Conservation (phyloP, 2,888 invertebrate genomes). For the Digitonthophagus gazella region DNA sequence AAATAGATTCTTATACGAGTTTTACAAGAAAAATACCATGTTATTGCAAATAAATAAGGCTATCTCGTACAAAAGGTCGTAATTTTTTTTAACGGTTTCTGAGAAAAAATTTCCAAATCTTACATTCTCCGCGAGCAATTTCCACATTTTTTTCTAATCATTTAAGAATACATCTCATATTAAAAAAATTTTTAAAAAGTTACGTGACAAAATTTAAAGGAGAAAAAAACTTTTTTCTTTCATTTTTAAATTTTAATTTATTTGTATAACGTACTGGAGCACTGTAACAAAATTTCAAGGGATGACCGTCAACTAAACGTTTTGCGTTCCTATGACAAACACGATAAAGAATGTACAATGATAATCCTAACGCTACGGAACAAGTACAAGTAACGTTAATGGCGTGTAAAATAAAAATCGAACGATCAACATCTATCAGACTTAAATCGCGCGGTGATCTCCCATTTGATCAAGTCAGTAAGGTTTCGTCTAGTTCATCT, state of each 20-base stretch:
- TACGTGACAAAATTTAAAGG: too few species aligned
- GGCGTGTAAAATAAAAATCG: slow-evolving; percentile 10
- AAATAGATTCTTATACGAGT: too few species aligned
- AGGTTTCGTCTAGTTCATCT: slow-evolving; percentile 89
- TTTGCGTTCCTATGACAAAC: neutral
- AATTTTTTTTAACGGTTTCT: too few species aligned
- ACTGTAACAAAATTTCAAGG: slow-evolving; percentile 10
- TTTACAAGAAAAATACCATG: too few species aligned
- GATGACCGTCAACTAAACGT: neutral
- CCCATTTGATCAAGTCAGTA: slow-evolving; percentile 68
- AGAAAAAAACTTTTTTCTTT: neutral
- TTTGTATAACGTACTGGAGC: slow-evolving; percentile 1
- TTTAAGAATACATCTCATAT: too few species aligned
- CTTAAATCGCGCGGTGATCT: neutral
- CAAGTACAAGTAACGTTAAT: neutral
- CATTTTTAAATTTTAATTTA: slow-evolving; percentile 7
- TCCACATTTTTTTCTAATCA: too few species aligned
- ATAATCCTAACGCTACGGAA: slow-evolving; percentile 4
- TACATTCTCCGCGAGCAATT: too few species aligned
- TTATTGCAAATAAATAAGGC: too few species aligned
- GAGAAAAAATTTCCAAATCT: too few species aligned
- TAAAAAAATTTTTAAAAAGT: too few species aligned
- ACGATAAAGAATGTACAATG: slow-evolving; percentile 6
- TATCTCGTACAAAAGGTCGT: too few species aligned
- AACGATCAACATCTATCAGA: slow-evolving; percentile 9